Percentiles rank a stretch among this genome's conserved stretches.
Conservation (phyloP, 2,113 vertebrate species). For the Sinosuthora webbiana region DNA sequence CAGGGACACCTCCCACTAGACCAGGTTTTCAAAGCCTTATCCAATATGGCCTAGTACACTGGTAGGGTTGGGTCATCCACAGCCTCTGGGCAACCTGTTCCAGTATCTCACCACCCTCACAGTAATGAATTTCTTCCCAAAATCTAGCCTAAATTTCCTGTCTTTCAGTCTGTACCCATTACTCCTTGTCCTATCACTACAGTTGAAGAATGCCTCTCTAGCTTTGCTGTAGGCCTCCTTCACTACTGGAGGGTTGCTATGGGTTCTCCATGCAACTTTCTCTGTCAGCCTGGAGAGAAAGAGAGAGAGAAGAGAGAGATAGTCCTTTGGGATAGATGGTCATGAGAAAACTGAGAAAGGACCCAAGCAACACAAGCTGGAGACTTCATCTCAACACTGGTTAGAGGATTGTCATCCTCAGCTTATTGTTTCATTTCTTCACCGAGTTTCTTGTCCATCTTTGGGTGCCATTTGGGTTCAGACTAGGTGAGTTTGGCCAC, state of each 20-base stretch:
- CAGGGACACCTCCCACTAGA: background rate
- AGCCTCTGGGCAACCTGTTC: background rate
- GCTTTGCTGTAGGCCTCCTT: background rate
- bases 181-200: background rate
- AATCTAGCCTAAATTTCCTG: background rate
- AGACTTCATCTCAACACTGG: background rate
- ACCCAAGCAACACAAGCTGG: background rate
- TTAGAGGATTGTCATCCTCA: background rate
- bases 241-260: background rate
- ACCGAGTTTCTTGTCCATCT: background rate
- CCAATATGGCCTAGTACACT: background rate
- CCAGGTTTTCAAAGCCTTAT: background rate
- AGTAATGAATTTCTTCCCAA: background rate
- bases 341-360: background rate
- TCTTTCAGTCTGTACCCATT: background rate
- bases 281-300: background rate
- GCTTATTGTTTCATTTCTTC: background rate
- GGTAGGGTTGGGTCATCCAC: background rate
- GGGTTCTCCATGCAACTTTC: background rate
- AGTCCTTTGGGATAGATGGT: background rate
- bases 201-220: background rate
- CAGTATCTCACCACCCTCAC: background rate
- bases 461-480: background rate
- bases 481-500: background rate
- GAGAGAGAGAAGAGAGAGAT: background rate